Evolutionary conservation across 2,888 invertebrate species (phyloP).

Genomic region (Orgyia antiqua): DNA sequence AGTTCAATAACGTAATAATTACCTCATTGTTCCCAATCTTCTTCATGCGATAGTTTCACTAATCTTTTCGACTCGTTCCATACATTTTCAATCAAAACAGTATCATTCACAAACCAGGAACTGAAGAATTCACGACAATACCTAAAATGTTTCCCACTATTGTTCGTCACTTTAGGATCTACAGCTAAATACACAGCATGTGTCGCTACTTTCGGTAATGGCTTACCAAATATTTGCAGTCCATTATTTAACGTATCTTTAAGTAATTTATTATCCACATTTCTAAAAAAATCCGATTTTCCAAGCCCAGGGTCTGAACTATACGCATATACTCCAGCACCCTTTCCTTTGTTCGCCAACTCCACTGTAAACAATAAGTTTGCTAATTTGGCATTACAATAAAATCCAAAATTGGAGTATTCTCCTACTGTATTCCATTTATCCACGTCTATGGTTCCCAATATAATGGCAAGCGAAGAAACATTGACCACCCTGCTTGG

Average conservation of each 20-base stretch:
- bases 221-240: conserved; percentile 37
- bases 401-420: conserved; percentile 76
- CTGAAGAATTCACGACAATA: conserved; percentile 54
- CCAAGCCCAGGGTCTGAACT: conserved; percentile 91
- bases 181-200: conserved; percentile 50
- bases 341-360: conserved; percentile 42
- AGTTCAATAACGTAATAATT: background rate
- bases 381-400: conserved; percentile 69
- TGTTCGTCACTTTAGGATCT: conserved; percentile 37
- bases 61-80: conserved; percentile 50
- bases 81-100: conserved; percentile 30
- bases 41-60: conserved; percentile 36
- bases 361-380: conserved; percentile 70
- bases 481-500: conserved; percentile 54
- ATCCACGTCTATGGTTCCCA: conserved; percentile 83
- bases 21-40: conserved; percentile 62
- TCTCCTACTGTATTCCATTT: conserved; percentile 83
- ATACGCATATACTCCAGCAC: conserved; percentile 83
- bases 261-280: conserved; percentile 29
- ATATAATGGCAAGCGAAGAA: conserved; percentile 78
- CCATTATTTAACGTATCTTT: conserved; percentile 33
- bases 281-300: conserved; percentile 87
- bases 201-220: conserved; percentile 39
- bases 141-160: conserved; percentile 52
- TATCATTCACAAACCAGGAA: conserved; percentile 58